Evolutionary conservation across 2,888 invertebrate genomes (phyloP).

Genomic region (Adineta ricciae): DNA sequence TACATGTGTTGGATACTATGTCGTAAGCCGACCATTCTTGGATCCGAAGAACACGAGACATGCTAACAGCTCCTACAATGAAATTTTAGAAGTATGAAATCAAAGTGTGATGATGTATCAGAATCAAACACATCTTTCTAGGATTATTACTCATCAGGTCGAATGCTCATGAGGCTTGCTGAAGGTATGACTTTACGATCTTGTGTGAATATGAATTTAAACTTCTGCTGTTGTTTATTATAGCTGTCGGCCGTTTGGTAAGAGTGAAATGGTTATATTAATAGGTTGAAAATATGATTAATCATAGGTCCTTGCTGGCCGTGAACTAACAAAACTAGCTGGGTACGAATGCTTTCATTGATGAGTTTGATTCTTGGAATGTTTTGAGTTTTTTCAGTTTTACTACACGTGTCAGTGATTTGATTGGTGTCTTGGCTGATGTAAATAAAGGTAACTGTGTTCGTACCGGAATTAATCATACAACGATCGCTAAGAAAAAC

Average conservation of each 20-base stretch:
- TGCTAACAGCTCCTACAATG: slow-evolving; percentile 39
- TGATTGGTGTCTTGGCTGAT: slow-evolving; percentile 69
- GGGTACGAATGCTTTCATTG: slow-evolving; percentile 53
- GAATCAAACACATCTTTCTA: slow-evolving; percentile 44
- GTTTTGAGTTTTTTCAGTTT: slow-evolving; percentile 54
- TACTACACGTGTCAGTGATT: slow-evolving; percentile 79
- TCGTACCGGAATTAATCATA: slow-evolving; percentile 58
- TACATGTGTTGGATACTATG: slow-evolving; percentile 86
- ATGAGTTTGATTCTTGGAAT: background rate
- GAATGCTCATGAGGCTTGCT: slow-evolving; percentile 88
- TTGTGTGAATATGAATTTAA: background rate
- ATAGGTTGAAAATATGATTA: background rate
- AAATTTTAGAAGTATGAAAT: slow-evolving; percentile 13
- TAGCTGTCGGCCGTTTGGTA: slow-evolving; percentile 1
- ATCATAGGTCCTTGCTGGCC: slow-evolving; percentile 62
- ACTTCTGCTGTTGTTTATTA: background rate
- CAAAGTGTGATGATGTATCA: background rate
- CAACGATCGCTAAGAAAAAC: slow-evolving; percentile 21
- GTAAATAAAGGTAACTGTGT: slow-evolving; percentile 58
- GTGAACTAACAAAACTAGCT: slow-evolving; percentile 82
- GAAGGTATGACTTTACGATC: slow-evolving; percentile 55
- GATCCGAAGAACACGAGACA: slow-evolving; percentile 50
- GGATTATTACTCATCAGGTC: slow-evolving; percentile 89
- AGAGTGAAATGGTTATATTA: background rate
- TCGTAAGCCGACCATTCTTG: slow-evolving; percentile 87